phyloP scores from a whole-genome alignment of 2,888 invertebrate species.

The Tipula helvola region DNA sequence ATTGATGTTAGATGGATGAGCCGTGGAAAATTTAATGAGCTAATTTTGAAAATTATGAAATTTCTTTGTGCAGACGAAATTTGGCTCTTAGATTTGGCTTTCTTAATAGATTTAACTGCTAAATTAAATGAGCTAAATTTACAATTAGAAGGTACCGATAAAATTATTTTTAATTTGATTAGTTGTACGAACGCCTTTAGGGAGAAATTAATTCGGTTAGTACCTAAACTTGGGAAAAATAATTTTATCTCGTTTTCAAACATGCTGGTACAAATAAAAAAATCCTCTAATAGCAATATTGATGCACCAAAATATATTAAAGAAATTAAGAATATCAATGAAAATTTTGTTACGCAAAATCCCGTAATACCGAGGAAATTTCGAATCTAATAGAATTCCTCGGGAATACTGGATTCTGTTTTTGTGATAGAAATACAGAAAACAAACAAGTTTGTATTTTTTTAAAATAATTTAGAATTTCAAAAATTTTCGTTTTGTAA shows the following conservation, averaged over 20 bases:
- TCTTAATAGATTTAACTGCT: too few species aligned
- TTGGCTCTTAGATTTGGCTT: not conserved
- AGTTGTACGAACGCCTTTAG: not conserved
- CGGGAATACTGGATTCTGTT: too few species aligned
- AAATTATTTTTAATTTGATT: not conserved
- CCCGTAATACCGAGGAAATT: too few species aligned
- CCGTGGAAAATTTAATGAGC: not conserved
- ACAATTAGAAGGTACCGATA: not conserved
- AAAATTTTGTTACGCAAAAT: not conserved
- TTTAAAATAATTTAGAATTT: too few species aligned
- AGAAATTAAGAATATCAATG: not conserved
- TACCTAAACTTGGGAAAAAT: too few species aligned
- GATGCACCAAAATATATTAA: not conserved
- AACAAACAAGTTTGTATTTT: too few species aligned
- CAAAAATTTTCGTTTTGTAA: too few species aligned
- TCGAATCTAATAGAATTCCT: too few species aligned
- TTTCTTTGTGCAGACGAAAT: not conserved
- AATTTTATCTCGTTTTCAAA: slow-evolving; percentile 7
- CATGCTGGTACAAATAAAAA: not conserved
- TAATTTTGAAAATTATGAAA: not conserved
- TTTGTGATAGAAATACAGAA: too few species aligned
- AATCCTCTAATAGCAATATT: too few species aligned
- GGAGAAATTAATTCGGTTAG: too few species aligned
- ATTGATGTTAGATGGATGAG: not conserved
- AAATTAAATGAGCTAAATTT: too few species aligned